phyloP scores from a whole-genome alignment of 2,797 vertebrate species.

The Melanitta fusca region DNA sequence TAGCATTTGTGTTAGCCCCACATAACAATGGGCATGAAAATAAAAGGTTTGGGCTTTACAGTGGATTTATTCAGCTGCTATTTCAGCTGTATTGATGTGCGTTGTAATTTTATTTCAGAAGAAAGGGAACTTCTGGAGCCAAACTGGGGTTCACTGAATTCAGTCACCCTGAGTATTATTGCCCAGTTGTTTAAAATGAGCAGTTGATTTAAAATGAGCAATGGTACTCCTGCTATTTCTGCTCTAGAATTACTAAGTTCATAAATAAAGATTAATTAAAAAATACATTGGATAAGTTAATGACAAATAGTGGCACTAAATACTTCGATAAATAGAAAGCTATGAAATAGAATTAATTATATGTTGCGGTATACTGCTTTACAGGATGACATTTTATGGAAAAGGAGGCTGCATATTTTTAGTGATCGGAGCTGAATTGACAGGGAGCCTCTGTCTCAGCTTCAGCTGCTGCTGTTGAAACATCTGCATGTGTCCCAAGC shows the following conservation, averaged over 20 bases:
- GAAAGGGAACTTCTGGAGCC: neutral
- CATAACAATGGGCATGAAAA: neutral
- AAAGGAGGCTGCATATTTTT: slow-evolving; percentile 2
- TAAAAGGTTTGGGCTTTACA: neutral
- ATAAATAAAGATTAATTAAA: neutral
- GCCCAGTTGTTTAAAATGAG: neutral
- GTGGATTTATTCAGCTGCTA: neutral
- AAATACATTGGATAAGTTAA: neutral
- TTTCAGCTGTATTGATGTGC: neutral
- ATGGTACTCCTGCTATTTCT: neutral
- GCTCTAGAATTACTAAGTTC: neutral
- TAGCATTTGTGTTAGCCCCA: neutral
- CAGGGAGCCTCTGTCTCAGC: neutral
- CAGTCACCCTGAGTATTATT: neutral
- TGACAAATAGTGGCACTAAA: neutral
- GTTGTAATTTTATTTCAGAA: neutral
- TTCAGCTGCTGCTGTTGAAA: slow-evolving; percentile 15
- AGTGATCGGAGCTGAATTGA: slow-evolving; percentile 7
- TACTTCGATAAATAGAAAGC: neutral
- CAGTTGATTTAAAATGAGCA: neutral
- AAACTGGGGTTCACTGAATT: neutral
- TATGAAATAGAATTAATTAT: neutral
- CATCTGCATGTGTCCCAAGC: slow-evolving; percentile 2
- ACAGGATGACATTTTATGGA: neutral
- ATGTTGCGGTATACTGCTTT: neutral